Evolutionary conservation across 2,113 vertebrate genomes (phyloP), one percentile per base, ranked within the genome.

Genomic region (Rallus limicola): DNA sequence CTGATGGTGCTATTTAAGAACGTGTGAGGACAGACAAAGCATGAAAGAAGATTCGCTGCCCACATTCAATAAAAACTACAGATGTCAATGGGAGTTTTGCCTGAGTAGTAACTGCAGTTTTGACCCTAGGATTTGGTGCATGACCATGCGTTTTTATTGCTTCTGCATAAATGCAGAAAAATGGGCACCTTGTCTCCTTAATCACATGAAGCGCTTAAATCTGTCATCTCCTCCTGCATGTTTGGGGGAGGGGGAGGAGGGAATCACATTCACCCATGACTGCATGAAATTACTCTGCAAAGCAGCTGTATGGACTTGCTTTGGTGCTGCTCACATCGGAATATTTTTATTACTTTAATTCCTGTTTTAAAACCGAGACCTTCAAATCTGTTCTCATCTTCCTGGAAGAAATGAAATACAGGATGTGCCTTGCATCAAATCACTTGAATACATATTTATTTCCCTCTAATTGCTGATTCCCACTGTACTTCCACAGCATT

Each of bases 131-230:
- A 95, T 76, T 91, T 91, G 91, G 65, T 95, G 40, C 86, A 68
- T 76, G 91, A 87, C 83, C 81, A 85, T 11, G 9, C 16, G 7
- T 91, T 97, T 93, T 93, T 94, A 96, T 93, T 85, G 84, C 58
- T 95, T 87, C 74, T 92, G 74, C 62, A 86, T 92, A 94, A 96
- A 95, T 93, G 88, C 58, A 96, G 84, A 96, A 91, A 91, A 96
- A 96, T 82, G 86, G 40, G 75, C n/a, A 84, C 70, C 86, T 89
- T 82, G 31, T 70, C 91, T 87, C 87, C 69, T 96, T 89, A 94
- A 96, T 96, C 95, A 95, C 42, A 15, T 33, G 75, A 84, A 91
- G 63, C 80, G 76, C 83, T 95, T 96, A 92, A 89, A 96, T 92
- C 82, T 91, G 81, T 80, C 93, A 93, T 89, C 59, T 90, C 28